Conservation (phyloP, 2,888 invertebrate species). For the Noctua pronuba region DNA sequence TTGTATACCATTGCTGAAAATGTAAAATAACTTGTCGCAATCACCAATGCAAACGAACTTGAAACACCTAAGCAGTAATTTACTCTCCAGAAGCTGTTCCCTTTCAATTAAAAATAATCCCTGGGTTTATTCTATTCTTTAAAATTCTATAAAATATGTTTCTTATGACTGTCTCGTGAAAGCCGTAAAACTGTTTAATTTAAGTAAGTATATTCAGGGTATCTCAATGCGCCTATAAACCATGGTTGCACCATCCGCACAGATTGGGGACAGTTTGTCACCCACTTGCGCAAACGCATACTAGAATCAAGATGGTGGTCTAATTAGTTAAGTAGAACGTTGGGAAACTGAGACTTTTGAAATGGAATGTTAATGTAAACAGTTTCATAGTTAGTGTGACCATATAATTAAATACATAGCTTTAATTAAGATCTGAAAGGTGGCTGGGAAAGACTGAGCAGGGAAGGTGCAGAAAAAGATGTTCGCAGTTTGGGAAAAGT, state of each 20-base stretch:
- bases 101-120: background rate
- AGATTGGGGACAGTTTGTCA: constrained; percentile 60
- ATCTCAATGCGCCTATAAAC: constrained; percentile 64
- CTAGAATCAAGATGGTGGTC: constrained; percentile 53
- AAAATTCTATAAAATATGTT: constrained; percentile 12
- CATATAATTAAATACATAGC: background rate
- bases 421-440: background rate
- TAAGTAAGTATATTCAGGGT: constrained; percentile 51
- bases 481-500: background rate
- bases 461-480: background rate
- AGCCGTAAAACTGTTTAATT: constrained; percentile 47
- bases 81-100: background rate
- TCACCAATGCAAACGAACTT: too few species aligned
- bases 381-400: background rate
- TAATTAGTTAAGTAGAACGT: constrained; percentile 57
- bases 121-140: background rate
- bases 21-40: too few species aligned
- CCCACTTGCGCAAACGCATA: constrained; percentile 60
- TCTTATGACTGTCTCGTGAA: constrained; percentile 35
- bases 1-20: too few species aligned
- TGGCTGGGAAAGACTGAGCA: background rate
- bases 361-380: constrained; percentile 25
- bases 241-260: constrained; percentile 61
- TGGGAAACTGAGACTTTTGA: constrained; percentile 42
- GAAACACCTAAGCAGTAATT: too few species aligned